Evolutionary conservation across 2,888 invertebrate genomes (phyloP).

Genomic region (Plagiodera versicolora): DNA sequence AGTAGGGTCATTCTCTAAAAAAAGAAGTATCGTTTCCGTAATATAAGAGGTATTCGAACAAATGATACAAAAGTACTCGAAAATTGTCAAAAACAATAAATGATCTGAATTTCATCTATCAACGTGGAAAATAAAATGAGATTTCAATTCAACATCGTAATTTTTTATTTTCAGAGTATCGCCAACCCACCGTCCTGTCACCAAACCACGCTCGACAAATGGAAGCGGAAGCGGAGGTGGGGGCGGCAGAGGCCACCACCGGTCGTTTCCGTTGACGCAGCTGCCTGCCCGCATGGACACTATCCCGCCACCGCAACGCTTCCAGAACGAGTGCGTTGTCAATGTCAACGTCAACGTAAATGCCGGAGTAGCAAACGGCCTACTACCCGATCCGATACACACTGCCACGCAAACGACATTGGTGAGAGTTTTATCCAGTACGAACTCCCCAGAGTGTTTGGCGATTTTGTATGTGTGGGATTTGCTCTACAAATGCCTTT

Average conservation of each 20-base stretch:
- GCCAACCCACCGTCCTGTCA: slow-evolving; percentile 64
- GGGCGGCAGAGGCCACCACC: slow-evolving; percentile 42
- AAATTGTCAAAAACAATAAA: no score
- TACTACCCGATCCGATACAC: slow-evolving; percentile 57
- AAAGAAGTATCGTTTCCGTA: no score
- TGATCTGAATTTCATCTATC: no score
- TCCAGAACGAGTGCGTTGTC: slow-evolving; percentile 46
- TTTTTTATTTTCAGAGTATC: slow-evolving; percentile 63
- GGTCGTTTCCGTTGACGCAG: slow-evolving; percentile 49
- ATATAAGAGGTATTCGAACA: no score
- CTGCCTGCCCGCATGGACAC: slow-evolving; percentile 46
- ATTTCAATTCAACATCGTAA: no score
- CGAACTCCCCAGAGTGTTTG: no score
- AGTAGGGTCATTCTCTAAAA: no score
- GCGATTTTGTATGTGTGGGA: no score
- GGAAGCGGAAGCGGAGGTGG: slow-evolving; percentile 44
- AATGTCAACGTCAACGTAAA: neutral
- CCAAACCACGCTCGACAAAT: slow-evolving; percentile 59
- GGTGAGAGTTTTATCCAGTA: no score
- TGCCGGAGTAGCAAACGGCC: slow-evolving; percentile 44
- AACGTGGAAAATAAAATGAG: no score
- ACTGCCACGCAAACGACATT: slow-evolving; percentile 79
- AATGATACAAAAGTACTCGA: no score
- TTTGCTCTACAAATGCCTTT: no score
- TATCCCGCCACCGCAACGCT: slow-evolving; percentile 54